Evolutionary conservation across 2,797 vertebrate genomes (phyloP).

Genomic region (Pseudotriccus pelzelni): DNA sequence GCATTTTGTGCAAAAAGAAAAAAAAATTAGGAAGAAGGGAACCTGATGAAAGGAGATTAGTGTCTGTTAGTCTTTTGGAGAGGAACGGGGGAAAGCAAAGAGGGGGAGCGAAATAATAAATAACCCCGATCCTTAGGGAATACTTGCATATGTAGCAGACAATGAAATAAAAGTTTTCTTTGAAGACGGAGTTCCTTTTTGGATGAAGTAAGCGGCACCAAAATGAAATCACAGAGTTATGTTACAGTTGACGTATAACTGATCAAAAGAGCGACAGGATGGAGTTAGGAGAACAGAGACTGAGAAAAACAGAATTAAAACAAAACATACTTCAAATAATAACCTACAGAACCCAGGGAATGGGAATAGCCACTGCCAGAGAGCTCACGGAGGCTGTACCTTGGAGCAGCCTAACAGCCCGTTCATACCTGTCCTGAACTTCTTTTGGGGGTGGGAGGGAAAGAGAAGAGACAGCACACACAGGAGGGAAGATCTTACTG

Average conservation of each 20-base stretch:
- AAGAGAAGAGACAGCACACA: background rate
- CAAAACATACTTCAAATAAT: background rate
- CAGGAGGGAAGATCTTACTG: background rate
- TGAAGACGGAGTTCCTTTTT: slow-evolving; percentile 53
- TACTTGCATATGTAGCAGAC: slow-evolving; percentile 49
- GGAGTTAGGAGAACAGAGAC: background rate
- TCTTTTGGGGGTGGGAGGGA: background rate
- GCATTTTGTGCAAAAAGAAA: slow-evolving; percentile 38
- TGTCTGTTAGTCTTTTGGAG: slow-evolving; percentile 72
- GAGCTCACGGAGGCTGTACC: background rate
- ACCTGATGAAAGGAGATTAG: slow-evolving; percentile 62
- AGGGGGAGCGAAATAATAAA: slow-evolving; percentile 52
- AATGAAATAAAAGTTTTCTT: slow-evolving; percentile 69
- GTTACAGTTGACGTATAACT: slow-evolving; percentile 42
- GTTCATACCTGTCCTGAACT: slow-evolving; percentile 4
- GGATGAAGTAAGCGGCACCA: slow-evolving; percentile 49
- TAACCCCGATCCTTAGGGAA: slow-evolving; percentile 29
- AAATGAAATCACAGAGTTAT: slow-evolving; percentile 49
- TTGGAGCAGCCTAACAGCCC: background rate
- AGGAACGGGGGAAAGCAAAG: background rate
- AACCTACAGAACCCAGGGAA: background rate
- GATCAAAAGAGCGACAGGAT: slow-evolving; percentile 45
- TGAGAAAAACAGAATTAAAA: slow-evolving; percentile 22
- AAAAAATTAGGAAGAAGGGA: slow-evolving; percentile 50
- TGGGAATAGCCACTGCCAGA: fast-evolving